These are phyloP conservation scores for Aplysina aerophoba DNA, from an alignment of 37 sponge, comb jelly and placozoan genomes.

Conservation along the genomic window DNA sequence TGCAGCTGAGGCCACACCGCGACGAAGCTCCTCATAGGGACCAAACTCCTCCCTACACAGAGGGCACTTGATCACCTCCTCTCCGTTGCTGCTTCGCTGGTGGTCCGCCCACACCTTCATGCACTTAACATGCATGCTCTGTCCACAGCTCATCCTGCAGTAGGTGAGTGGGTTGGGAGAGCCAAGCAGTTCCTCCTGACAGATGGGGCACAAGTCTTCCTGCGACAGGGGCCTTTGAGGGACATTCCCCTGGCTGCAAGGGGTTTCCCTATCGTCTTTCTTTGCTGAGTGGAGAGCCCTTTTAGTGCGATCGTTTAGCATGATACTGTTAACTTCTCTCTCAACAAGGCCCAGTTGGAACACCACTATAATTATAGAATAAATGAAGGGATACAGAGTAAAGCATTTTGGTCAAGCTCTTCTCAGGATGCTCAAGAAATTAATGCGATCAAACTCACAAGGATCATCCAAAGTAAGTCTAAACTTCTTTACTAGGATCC, in stretches of 20 bases:
- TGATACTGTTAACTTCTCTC: constrained; percentile 85
- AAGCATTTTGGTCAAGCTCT: background rate
- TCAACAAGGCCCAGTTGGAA: constrained; percentile 86
- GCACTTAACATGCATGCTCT: constrained; percentile 90
- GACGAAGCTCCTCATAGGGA: constrained; percentile 50
- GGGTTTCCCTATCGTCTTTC: background rate
- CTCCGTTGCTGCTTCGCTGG: constrained; percentile 73
- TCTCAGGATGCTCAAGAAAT: no score
- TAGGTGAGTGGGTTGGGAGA: constrained; percentile 31
- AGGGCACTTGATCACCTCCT: constrained; percentile 77
- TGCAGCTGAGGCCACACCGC: background rate
- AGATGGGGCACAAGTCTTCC: constrained; percentile 94
- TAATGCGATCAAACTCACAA: constrained; percentile 51
- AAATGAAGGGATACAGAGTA: background rate
- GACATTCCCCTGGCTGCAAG: background rate
- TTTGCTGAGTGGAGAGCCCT: constrained; percentile 19
- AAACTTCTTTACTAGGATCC: constrained; percentile 84
- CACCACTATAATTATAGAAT: constrained; percentile 41
- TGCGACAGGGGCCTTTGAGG: constrained; percentile 52
- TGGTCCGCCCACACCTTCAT: constrained; percentile 97
- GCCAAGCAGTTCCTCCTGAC: constrained; percentile 84
- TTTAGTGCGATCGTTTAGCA: constrained; percentile 51
- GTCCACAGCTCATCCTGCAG: constrained; percentile 83
- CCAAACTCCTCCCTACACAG: constrained; percentile 93
- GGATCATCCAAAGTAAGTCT: constrained; percentile 67